Conservation (phyloP, 2,797 vertebrate genomes). For the Gallirallus australis region DNA sequence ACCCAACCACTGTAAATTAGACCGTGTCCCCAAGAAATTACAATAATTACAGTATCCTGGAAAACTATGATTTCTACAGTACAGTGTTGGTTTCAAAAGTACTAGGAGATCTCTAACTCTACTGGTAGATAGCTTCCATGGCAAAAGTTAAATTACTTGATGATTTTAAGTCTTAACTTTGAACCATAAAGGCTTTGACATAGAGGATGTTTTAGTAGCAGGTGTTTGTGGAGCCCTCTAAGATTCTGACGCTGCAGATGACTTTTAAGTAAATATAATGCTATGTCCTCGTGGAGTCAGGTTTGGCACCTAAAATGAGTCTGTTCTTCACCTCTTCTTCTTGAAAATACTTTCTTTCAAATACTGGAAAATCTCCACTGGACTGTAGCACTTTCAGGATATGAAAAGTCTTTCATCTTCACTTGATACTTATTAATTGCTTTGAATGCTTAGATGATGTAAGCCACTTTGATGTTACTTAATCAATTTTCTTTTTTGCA, state of each 20-base stretch:
- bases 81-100: neutral
- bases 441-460: slow-evolving; percentile 32
- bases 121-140: neutral
- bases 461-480: slow-evolving; percentile 63
- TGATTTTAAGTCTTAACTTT: neutral
- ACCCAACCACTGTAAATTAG: neutral
- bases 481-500: slow-evolving; percentile 50
- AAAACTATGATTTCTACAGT: slow-evolving; percentile 44
- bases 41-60: neutral
- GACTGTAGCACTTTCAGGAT: neutral
- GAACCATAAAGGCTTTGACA: neutral
- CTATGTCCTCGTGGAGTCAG: neutral
- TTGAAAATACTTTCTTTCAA: slow-evolving; percentile 1
- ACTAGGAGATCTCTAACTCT: neutral
- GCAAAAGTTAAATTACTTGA: neutral
- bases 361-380: slow-evolving; percentile 3
- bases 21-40: neutral
- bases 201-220: neutral
- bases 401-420: slow-evolving; percentile 29
- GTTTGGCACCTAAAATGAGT: slow-evolving; percentile 27
- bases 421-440: slow-evolving; percentile 28
- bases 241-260: neutral
- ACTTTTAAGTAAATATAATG: slow-evolving; percentile 1
- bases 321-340: neutral
- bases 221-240: neutral